Base-by-base conservation (phyloP, 2,888 invertebrate genomes). In the Galerucella nymphaeae region DNA sequence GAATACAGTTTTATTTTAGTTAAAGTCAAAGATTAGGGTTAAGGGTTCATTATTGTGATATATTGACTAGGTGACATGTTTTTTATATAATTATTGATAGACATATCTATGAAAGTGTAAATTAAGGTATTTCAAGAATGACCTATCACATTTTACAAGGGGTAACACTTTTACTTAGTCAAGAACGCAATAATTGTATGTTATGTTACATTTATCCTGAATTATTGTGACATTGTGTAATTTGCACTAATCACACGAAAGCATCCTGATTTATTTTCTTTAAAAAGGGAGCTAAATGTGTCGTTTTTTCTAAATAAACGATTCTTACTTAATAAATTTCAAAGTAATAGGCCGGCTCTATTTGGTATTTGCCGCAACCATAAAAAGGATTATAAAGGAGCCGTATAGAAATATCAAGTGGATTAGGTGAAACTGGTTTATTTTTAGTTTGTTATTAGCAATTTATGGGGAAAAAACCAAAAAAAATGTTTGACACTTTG, bases 281-380 rank as follows among this genome's bases (percentile, higher is more conserved):
- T 8, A 38, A 30, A 30, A 5, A 4, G 23, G 23, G 23, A 30
- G 23, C 5, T 30, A 30, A 30, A 41, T 61, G 5, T 16, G 11
- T 16, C 11, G 55, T 23, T 41, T 55, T 42, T 38, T 38, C 18
- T 14, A 50, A 23, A 62, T 55, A 63, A 70, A 55, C 20, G 45
- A 57, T 64, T 70, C 58, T 42, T 64, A 70, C 70, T 57, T 55
- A 63, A 70, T 70, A 70, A 70, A 70, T 70, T 64, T 64, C 70
- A 64, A n/a, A n/a, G 58, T 70, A 64, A 70, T 70, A 8, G 70
- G 14, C 45, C 30, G 6, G 63, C 70, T 70, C 50, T 70, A 63
- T 63, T 63, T 61, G 64, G 57, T 45, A n/a, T 55, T 42, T 55
- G 55, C 30, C 64, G 70, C 70, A 18, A 57, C 64, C 55, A 45